phyloP scores from a whole-genome alignment of 2,888 invertebrate genomes.

The Chymomyza procnemis region DNA sequence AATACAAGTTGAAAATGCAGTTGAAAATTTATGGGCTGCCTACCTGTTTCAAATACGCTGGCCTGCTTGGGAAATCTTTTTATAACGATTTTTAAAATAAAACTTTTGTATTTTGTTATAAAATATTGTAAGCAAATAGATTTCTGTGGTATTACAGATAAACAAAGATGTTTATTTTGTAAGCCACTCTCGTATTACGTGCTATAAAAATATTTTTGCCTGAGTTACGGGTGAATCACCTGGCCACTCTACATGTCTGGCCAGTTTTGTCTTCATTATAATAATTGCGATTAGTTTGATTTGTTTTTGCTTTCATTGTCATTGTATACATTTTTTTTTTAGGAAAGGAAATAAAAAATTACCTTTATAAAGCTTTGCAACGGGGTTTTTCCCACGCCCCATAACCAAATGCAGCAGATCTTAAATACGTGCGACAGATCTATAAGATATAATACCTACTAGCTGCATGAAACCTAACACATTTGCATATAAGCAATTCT shows the following conservation, averaged over 20 bases:
- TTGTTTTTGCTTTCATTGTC: neutral
- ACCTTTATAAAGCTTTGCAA: slow-evolving; percentile 11
- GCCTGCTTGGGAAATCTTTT: no score
- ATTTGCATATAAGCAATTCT: neutral
- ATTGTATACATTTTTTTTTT: neutral
- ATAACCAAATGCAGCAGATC: neutral
- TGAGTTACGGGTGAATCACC: slow-evolving; percentile 10
- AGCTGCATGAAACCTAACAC: slow-evolving; percentile 12
- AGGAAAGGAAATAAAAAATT: no score
- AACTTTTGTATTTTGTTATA: no score
- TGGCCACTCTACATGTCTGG: neutral
- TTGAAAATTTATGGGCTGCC: no score
- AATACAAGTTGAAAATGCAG: no score
- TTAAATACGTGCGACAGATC: slow-evolving; percentile 43
- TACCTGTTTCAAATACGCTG: no score
- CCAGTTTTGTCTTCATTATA: neutral
- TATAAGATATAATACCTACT: neutral
- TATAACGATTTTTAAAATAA: no score
- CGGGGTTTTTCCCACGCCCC: slow-evolving; percentile 34
- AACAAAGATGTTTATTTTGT: no score
- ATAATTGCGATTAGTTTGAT: neutral
- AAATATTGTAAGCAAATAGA: no score
- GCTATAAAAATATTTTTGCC: slow-evolving; percentile 9
- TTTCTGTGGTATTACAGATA: no score
- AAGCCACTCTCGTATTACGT: slow-evolving; percentile 1